Conservation (phyloP, 2,797 vertebrate species). For the Sphenopsis melanotis region DNA sequence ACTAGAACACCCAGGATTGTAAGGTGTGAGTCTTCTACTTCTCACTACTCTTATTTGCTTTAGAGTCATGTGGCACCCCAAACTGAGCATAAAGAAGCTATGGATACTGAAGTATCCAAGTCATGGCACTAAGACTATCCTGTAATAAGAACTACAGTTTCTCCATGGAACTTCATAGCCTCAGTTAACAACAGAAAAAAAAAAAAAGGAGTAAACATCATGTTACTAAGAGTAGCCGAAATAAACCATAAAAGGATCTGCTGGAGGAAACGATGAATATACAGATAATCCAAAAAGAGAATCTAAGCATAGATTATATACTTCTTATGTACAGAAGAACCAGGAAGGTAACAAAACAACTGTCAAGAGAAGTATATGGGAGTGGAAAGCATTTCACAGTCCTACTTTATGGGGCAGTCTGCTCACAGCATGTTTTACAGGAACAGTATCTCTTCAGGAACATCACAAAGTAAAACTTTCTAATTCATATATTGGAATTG, state of each 20-base stretch:
- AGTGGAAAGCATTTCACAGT: background rate
- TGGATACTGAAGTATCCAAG: background rate
- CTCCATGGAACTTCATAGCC: background rate
- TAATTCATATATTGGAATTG: background rate
- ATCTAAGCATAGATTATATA: background rate
- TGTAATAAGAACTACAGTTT: background rate
- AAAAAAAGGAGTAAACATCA: background rate
- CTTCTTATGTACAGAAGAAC: background rate
- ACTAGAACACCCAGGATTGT: background rate
- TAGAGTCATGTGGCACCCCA: accelerated
- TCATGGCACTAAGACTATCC: background rate
- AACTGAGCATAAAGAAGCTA: background rate
- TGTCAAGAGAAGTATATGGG: background rate
- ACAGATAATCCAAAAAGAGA: background rate
- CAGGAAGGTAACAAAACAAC: background rate
- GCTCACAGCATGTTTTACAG: background rate
- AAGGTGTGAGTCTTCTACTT: background rate
- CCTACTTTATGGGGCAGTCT: background rate
- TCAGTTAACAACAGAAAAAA: background rate
- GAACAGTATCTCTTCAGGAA: background rate
- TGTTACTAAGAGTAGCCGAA: background rate
- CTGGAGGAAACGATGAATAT: background rate
- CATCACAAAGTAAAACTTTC: background rate
- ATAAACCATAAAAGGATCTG: background rate
- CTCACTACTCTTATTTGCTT: background rate